Conservation (phyloP, 2,797 vertebrate species). For the Onychomys leucogaster region DNA sequence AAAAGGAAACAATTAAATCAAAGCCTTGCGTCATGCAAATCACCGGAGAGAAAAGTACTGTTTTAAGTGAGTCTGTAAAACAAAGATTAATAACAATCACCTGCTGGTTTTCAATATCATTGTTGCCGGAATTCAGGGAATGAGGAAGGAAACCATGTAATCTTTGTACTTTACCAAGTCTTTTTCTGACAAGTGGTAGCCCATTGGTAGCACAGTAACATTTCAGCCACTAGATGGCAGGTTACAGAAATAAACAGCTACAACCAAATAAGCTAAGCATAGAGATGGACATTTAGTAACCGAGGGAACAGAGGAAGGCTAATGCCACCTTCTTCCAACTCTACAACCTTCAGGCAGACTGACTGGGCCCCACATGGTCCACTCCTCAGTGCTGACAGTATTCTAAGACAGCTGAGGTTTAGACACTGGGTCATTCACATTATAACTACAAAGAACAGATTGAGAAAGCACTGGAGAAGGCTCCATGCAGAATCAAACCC, state of each 20-base stretch:
- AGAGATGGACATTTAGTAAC: not conserved
- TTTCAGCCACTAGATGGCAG: slow-evolving; percentile 61
- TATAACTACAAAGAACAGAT: not conserved
- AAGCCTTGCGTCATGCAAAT: not conserved
- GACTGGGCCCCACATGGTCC: not conserved
- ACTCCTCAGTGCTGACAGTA: not conserved
- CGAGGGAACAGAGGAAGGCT: not conserved
- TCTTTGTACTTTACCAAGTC: not conserved
- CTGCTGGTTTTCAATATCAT: slow-evolving; percentile 47
- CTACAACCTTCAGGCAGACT: not conserved
- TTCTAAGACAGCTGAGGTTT: slow-evolving; percentile 13
- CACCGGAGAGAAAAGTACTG: not conserved
- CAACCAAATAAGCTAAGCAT: not conserved
- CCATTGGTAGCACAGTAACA: not conserved
- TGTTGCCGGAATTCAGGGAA: not conserved
- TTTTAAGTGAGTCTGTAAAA: slow-evolving; percentile 35
- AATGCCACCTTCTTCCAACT: not conserved
- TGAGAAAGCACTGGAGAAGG: not conserved
- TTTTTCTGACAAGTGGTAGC: not conserved
- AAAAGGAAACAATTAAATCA: not conserved
- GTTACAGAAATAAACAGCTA: not conserved
- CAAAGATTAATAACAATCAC: not conserved
- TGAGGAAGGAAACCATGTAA: not conserved
- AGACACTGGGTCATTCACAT: not conserved
- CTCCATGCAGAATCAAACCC: not conserved